phyloP scores from a whole-genome alignment of 2,797 vertebrate species.

The Ctenochaetus hawaiiensis region DNA sequence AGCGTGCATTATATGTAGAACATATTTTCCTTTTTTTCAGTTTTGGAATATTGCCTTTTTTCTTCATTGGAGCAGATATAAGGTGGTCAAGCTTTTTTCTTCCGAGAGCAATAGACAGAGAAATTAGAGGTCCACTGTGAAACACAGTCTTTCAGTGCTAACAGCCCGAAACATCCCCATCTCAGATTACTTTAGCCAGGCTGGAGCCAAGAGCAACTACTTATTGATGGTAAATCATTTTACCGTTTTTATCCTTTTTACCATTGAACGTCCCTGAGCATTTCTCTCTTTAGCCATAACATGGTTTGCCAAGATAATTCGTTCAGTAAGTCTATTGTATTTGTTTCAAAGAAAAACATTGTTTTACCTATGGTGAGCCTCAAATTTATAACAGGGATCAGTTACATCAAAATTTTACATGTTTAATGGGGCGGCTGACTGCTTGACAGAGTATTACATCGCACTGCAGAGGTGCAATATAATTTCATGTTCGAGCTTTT shows the following conservation, averaged over 20 bases:
- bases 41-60: slow-evolving; percentile 56
- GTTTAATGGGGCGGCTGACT: slow-evolving; percentile 40
- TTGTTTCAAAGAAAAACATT: slow-evolving; percentile 63
- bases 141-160: slow-evolving; percentile 73
- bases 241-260: slow-evolving; percentile 65
- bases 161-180: slow-evolving; percentile 77
- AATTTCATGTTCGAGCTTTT: slow-evolving; percentile 17
- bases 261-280: slow-evolving; percentile 75
- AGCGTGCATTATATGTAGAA: slow-evolving; percentile 51
- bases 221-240: slow-evolving; percentile 83
- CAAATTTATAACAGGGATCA: slow-evolving; percentile 52
- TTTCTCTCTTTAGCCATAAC: slow-evolving; percentile 62
- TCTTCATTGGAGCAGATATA: slow-evolving; percentile 64
- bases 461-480: background rate
- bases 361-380: slow-evolving; percentile 63
- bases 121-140: slow-evolving; percentile 76
- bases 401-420: slow-evolving; percentile 41
- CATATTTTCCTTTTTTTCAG: slow-evolving; percentile 68
- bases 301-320: slow-evolving; percentile 55
- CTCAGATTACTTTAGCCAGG: slow-evolving; percentile 70
- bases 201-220: slow-evolving; percentile 80
- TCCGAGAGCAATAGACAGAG: slow-evolving; percentile 71
- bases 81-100: slow-evolving; percentile 71
- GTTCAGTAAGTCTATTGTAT: slow-evolving; percentile 54
- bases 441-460: slow-evolving; percentile 21